A percentile compares a stretch with the other conserved stretches of the same genome.
These are phyloP conservation scores for Etheostoma nigrum DNA, from an alignment of 2,797 vertebrate species.

Conservation along the genomic window DNA sequence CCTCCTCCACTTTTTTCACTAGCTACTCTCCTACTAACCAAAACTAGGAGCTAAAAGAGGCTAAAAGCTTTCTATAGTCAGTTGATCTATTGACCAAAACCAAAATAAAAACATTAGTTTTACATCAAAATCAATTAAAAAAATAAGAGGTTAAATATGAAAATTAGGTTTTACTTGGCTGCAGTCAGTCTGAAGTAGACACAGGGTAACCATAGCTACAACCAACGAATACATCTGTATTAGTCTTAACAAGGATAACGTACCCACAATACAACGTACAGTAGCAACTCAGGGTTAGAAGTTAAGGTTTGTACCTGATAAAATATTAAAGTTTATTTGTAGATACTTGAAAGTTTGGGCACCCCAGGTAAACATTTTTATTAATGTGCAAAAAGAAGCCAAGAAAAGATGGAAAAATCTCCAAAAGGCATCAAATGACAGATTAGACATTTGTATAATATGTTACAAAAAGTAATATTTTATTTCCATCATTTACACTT, in stretches of 20 bases:
- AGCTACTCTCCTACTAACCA: too few species aligned
- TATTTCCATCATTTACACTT: too few species aligned
- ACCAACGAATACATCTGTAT: conserved; percentile 22
- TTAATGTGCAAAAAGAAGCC: too few species aligned
- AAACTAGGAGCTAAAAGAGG: too few species aligned
- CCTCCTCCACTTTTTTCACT: too few species aligned
- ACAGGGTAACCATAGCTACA: neutral
- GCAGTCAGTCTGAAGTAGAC: neutral
- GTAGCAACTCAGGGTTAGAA: neutral
- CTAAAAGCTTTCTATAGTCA: too few species aligned
- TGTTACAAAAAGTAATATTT: too few species aligned
- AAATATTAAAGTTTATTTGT: neutral
- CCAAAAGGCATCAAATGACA: too few species aligned
- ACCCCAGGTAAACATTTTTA: too few species aligned
- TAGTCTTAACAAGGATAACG: conserved; percentile 6
- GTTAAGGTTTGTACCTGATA: conserved; percentile 1
- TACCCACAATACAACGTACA: neutral
- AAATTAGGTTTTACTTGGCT: neutral
- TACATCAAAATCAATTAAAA: neutral
- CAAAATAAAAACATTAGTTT: too few species aligned
- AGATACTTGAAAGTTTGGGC: neutral
- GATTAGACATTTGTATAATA: too few species aligned
- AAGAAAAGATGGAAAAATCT: too few species aligned
- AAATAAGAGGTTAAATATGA: neutral
- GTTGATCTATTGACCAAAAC: neutral